Base-by-base conservation (phyloP, 2,113 vertebrate genomes). In the Amphiprion ocellaris region DNA sequence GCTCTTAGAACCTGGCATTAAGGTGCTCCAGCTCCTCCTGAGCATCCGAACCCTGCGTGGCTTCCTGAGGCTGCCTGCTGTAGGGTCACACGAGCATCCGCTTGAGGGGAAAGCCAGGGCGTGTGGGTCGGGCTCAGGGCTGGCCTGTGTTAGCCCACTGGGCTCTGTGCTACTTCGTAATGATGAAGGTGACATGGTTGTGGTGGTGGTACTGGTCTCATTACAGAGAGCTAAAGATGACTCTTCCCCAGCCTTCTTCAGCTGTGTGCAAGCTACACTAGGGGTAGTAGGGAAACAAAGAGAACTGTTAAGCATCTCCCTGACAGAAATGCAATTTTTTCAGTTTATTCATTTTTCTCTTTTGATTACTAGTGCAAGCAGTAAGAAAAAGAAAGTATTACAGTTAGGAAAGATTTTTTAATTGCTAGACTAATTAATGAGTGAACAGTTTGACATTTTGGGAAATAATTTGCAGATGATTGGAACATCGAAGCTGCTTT, bases 241-340 rank as follows among this genome's bases (percentile, higher is more conserved):
- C 91, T 95, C 95, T 96, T 92, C 94, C 95, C 94, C 96, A 95
- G 93, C 94, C 94, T 94, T 96, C 94, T 95, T 95, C 96, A 95
- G 96, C 94, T 97, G 96, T 97, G 96, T 96, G 94, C 96, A 95
- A 96, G 96, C 97, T 99, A 99, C 96, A 99, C 98, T 99, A 98
- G 97, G 96, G 96, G 96, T 95, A 96, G 96, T 90, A 97, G 96
- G 95, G 94, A 94, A 95, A 95, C 94, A 97, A 89, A 96, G 90
- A 96, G 92, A 96, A 95, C 93, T 92, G 93, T 98, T 97, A 98
- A 96, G 95, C 94, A 97, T 95, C 93, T 93, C 77, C 62, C 69
- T 87, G 80, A 92, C 65, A 89, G 69, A 8, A 85, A 71, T 70
- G 46, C 66, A 60, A 77, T 19, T 12, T 60, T 26, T 33, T 3